A percentile compares a stretch with the other conserved stretches of the same genome.
Conservation (phyloP, 2,888 invertebrate genomes). For the Willowsia nigromaculata region DNA sequence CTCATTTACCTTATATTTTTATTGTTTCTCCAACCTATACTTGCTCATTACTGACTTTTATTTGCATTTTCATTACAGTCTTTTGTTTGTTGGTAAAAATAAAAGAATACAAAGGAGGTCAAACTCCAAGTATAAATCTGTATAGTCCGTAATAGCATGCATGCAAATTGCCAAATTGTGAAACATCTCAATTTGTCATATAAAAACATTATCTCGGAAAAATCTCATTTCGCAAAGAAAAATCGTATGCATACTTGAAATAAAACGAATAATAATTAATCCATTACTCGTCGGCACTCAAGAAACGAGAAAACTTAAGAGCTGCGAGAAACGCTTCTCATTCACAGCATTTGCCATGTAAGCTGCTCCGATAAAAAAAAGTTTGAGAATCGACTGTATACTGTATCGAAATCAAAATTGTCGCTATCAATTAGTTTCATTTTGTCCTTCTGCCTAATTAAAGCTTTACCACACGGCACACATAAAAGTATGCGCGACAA, state of each 20-base stretch:
- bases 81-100: neutral
- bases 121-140: neutral
- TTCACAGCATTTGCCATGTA: neutral
- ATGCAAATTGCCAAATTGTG: neutral
- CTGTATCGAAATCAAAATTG: conserved; percentile 35
- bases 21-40: too few species aligned
- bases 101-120: neutral
- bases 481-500: neutral
- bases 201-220: neutral
- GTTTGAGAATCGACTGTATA: neutral
- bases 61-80: neutral
- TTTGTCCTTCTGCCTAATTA: conserved; percentile 57
- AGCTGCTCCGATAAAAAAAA: neutral
- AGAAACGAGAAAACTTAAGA: neutral
- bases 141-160: neutral
- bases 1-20: neutral
- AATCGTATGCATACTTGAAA: conserved; percentile 6
- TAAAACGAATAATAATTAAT: conserved; percentile 15
- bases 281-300: neutral
- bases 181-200: neutral
- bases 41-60: neutral
- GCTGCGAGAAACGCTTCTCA: neutral
- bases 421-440: conserved; percentile 49
- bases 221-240: neutral
- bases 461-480: conserved; percentile 24